phyloP scores from a whole-genome alignment of 2,888 invertebrate genomes.

The Ophion slaviceki region DNA sequence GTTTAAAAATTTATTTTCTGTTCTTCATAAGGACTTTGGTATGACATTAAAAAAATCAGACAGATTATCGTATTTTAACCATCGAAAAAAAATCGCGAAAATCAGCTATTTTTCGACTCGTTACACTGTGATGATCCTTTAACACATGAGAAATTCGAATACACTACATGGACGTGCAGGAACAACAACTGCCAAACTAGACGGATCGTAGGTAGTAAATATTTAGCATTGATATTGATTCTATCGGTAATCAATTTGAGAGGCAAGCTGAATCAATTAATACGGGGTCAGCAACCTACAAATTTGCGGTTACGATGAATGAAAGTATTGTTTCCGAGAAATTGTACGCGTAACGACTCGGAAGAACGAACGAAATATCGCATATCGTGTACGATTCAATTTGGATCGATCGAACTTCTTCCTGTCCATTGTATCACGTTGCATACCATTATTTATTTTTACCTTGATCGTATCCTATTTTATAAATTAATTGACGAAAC shows the following conservation, averaged over 20 bases:
- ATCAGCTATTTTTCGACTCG: no score
- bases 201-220: not conserved
- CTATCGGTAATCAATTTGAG: not conserved
- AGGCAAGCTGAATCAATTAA: constrained; percentile 6
- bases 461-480: not conserved
- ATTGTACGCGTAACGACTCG: not conserved
- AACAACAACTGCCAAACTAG: not conserved
- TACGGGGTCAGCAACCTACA: constrained; percentile 8
- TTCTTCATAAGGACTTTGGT: no score
- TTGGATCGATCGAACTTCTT: not conserved
- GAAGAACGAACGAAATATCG: constrained; percentile 2
- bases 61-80: no score
- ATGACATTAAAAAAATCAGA: no score
- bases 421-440: no score
- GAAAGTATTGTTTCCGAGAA: not conserved
- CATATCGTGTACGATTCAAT: not conserved
- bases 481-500: no score
- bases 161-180: not conserved
- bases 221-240: constrained; percentile 1
- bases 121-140: no score
- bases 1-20: no score
- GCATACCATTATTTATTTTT: not conserved
- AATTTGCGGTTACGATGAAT: constrained; percentile 20
- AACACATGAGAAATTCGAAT: not conserved
- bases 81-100: no score